These are phyloP conservation scores for Sisor rabdophorus DNA, from an alignment of 2,113 vertebrate species.

Conservation along the genomic window DNA sequence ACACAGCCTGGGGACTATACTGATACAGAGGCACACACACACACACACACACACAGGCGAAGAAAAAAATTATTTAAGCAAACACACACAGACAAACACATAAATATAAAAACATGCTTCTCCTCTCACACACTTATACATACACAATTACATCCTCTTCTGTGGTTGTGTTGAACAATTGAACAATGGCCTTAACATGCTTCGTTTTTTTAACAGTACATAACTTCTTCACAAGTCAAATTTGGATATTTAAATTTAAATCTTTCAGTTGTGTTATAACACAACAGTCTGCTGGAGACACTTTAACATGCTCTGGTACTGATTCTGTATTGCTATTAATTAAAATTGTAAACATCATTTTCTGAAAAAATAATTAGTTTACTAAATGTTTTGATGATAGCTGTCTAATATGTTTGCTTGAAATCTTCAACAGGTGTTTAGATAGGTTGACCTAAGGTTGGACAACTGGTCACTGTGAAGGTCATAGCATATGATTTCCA, in stretches of 20 bases:
- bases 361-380: background rate
- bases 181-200: background rate
- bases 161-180: background rate
- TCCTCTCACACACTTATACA: background rate
- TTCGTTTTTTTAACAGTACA: background rate
- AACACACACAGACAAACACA: background rate
- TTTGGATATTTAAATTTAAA: no score
- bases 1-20: conserved; percentile 11
- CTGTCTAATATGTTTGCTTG: background rate
- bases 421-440: background rate
- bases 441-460: background rate
- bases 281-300: background rate
- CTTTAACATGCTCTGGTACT: background rate
- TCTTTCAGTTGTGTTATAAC: no score
- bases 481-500: background rate
- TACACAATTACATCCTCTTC: background rate
- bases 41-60: background rate
- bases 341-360: background rate
- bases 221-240: background rate
- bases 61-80: no score
- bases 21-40: background rate
- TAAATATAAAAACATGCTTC: background rate
- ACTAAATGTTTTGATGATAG: background rate
- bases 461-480: background rate
- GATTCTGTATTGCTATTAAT: background rate